Percentiles rank a stretch among this genome's conserved stretches.
Evolutionary conservation across 1,140 invertebrate genomes (phyloP).

Genomic region (Zophobas atratus): DNA sequence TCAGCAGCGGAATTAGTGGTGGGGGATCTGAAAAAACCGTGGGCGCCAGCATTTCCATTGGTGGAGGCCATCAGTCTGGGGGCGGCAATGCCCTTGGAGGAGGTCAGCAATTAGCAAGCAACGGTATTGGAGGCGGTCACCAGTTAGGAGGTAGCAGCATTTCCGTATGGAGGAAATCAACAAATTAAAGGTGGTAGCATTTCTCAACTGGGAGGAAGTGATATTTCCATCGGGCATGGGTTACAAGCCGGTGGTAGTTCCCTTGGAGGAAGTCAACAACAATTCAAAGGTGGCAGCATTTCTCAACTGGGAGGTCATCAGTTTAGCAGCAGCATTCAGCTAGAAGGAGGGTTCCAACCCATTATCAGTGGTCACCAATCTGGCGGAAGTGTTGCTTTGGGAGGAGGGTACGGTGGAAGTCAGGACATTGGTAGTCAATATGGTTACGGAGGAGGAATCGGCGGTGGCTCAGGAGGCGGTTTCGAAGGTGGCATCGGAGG

Average conservation of each 20-base stretch:
- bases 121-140: slow-evolving; percentile 20
- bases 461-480: slow-evolving; percentile 50
- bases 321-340: slow-evolving; percentile 4
- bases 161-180: neutral
- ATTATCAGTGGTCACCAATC: neutral
- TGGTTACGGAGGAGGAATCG: slow-evolving; percentile 52
- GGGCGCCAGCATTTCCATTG: slow-evolving; percentile 21
- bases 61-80: neutral
- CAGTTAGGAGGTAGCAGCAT: slow-evolving; percentile 43
- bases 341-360: neutral
- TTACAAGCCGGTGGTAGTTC: neutral
- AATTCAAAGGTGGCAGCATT: slow-evolving; percentile 63
- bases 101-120: slow-evolving; percentile 43
- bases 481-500: slow-evolving; percentile 49
- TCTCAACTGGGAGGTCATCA: slow-evolving; percentile 11
- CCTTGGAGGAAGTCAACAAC: slow-evolving; percentile 62
- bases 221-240: neutral
- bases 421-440: slow-evolving; percentile 36
- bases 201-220: neutral
- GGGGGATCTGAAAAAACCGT: slow-evolving; percentile 24
- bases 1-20: slow-evolving; percentile 23
- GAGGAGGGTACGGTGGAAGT: slow-evolving; percentile 37
- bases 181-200: neutral
- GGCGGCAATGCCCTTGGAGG: slow-evolving; percentile 47
- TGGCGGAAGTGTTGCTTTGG: slow-evolving; percentile 21